Base-by-base conservation (phyloP, 1,140 invertebrate species). In the Goniozus legneri region DNA sequence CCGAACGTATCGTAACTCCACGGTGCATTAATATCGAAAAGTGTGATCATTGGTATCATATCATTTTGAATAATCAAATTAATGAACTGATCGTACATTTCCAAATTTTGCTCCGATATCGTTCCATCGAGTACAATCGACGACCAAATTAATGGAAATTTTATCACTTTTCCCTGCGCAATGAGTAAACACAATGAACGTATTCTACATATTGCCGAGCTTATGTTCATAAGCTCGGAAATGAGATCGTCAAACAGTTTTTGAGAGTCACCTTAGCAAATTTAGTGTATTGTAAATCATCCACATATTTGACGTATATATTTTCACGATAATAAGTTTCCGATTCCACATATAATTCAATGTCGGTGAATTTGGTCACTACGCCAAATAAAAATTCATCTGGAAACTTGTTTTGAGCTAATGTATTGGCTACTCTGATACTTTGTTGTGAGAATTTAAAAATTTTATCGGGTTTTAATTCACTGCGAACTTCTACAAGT, bases 141-240 rank as follows among this genome's bases (percentile, higher is more conserved):
- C 7, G 79, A 35, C 80, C 80, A 81, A 3, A 76, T 72, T 44
- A 83, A 66, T 0, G 80, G 82, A 58, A 82, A 80, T 14, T 79
- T 64, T 47, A 80, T 82, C 42, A 65, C 54, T 34, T 69, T 54
- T n/a, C 66, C 20, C 42, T 49, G 31, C 13, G 39, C n/a, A n/a
- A n/a, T n/a, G n/a, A n/a, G n/a, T n/a, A n/a, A n/a, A n/a, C n/a
- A n/a, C n/a, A n/a, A n/a, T n/a, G n/a, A n/a, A n/a, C n/a, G n/a
- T n/a, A n/a, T n/a, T n/a, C n/a, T n/a, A n/a, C n/a, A n/a, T n/a
- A n/a, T n/a, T n/a, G n/a, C n/a, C n/a, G n/a, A n/a, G n/a, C n/a
- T n/a, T n/a, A n/a, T n/a, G n/a, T n/a, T n/a, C n/a, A n/a, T n/a
- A n/a, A n/a, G n/a, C n/a, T n/a, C n/a, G n/a, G n/a, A n/a, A n/a